Base-by-base conservation (phyloP, 2,888 invertebrate species). In the Archaeoteleia sp. region DNA sequence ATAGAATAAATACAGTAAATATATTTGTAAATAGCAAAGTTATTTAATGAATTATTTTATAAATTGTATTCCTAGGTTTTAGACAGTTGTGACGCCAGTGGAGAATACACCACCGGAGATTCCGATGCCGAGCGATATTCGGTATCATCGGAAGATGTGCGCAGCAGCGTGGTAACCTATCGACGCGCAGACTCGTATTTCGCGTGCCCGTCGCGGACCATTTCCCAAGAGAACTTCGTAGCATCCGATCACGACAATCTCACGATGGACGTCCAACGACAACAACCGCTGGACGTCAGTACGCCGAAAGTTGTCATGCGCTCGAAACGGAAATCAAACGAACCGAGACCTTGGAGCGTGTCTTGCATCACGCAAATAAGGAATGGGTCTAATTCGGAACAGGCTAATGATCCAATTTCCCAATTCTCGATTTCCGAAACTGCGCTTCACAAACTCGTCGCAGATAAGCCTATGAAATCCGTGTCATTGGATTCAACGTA, bases 371-470 rank as follows among this genome's bases (percentile, higher is more conserved):
- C 94, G 8, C 94, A 94, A 81, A 86, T 92, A 65, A 80, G 79
- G 34, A 80, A 82, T 53, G 73, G 72, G n/a, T 71, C 68, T 32
- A 71, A 74, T 49, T 70, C 78, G 15, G 76, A 77, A 55, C 76
- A 79, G 25, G 71, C 72, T 13, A 80, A 76, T 57, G 82, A 85
- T 48, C 66, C 79, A 5, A 82, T 84, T 51, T 81, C 83, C 12
- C 84, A 91, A 74, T 93, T 94, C 86, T 95, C 95, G 2, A 95
- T 93, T 72, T 96, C 96, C 1, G 96, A 96, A 86, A 95, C 95
- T 0, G 95, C 95, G 13, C 86, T 96, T 67, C 92, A 96, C 85
- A 91, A 92, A 45, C 87, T 95, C 48, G 82, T 86, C 25, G 75
- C 87, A 8, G 82, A 86, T 3, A 85, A 87, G 23, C 82, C 84